Evolutionary conservation across 2,113 vertebrate species (phyloP), one percentile per base, ranked within the genome.

Genomic region (Platycercus adscitus): DNA sequence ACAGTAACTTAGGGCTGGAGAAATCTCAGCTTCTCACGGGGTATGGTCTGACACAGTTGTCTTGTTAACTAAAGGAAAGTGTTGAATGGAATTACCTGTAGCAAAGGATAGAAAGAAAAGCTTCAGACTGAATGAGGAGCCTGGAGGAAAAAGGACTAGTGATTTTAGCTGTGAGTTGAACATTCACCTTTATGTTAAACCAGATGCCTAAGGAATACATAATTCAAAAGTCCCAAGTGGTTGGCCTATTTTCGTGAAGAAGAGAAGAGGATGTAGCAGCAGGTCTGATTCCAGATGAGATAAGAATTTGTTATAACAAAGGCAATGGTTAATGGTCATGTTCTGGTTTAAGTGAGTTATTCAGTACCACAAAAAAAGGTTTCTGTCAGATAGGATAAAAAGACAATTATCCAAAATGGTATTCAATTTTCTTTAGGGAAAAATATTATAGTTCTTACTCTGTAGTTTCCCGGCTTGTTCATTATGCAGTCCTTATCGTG

Each of bases 261-360:
- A 39, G 52, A 92, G 79, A 92, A 70, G 66, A 89, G 53, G 84
- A 91, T 49, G 46, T 56, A 92, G 71, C 55, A 94, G 76, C 76
- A 90, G 86, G 86, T 92, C 76, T 93, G 95, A 94, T 88, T 96
- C 94, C 86, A 94, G 60, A 80, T 44, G 76, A 93, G 88, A 88
- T 86, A 96, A 92, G 82, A 83, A 44, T 81, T 81, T 83, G 41
- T 77, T 96, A 49, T 92, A 94, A 86, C 79, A 94, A 78, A 81
- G 56, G 58, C 82, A 86, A 73, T 33, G 66, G 52, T 77, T 91
- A 95, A 93, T 77, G 53, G 80, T 50, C 37, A 94, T 37, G n/a
- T 70, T 90, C 75, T 91, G 58, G 61, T 94, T 95, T 87, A 94
- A 94, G 66, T 52, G n/a, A 91, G 63, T 89, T 90, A 91, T 77